A percentile compares a stretch with the other conserved stretches of the same genome.
Conservation (phyloP, 2,797 vertebrate genomes). For the Enteromius viviparus region DNA sequence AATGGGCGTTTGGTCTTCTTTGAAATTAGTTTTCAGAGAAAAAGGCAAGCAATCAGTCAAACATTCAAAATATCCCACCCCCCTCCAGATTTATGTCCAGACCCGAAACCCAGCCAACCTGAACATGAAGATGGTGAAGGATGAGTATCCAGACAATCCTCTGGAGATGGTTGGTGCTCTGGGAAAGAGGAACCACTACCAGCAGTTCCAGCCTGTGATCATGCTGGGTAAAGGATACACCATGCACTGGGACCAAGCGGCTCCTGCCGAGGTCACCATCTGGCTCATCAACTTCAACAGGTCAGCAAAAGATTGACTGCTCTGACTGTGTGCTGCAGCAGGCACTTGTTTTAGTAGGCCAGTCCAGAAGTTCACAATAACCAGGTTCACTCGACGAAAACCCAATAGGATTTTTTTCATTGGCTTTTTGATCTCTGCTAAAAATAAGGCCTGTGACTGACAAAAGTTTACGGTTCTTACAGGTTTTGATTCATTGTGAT, state of each 20-base stretch:
- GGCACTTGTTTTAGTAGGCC: not conserved
- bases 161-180: constrained; percentile 88
- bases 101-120: constrained; percentile 86
- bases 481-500: not conserved
- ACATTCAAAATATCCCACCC: not conserved
- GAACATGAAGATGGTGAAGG: constrained; percentile 89
- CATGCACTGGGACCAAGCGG: constrained; percentile 91
- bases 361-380: not conserved
- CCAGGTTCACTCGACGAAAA: not conserved
- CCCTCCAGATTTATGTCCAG: constrained; percentile 89
- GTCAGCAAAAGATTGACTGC: constrained; percentile 69
- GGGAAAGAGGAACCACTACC: constrained; percentile 90
- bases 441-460: not conserved
- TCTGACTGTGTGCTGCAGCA: not conserved
- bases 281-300: constrained; percentile 99
- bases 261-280: constrained; percentile 89
- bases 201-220: constrained; percentile 96
- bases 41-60: not conserved
- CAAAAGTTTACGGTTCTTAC: not conserved
- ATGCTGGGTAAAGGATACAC: constrained; percentile 91
- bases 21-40: not conserved
- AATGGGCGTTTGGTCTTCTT: not conserved
- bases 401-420: not conserved
- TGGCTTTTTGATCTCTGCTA: not conserved
- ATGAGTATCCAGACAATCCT: constrained; percentile 86